Evolutionary conservation across 1,140 invertebrate species (phyloP).

Genomic region (Cardiocondyla obscurior): DNA sequence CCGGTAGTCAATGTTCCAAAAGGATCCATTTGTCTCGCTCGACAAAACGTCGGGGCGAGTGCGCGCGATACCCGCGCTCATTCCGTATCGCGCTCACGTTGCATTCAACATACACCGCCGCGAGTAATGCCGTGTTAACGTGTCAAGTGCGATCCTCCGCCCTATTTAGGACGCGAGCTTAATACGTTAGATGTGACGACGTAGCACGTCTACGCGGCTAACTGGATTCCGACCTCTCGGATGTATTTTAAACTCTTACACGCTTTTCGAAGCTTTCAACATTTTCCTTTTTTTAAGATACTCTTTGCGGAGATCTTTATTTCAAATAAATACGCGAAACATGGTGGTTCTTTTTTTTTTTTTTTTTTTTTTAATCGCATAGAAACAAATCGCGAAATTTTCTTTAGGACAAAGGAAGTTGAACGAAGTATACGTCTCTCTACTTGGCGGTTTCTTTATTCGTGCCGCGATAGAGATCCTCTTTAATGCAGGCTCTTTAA

Average conservation of each 20-base stretch:
- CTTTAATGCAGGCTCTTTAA: constrained; percentile 40
- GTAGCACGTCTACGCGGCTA: not conserved
- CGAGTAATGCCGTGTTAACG: constrained; percentile 1
- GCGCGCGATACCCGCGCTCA: constrained; percentile 5
- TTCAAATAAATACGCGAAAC: not conserved
- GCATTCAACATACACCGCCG: not conserved
- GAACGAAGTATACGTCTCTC: not conserved
- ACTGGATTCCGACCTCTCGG: not conserved
- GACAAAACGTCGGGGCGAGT: constrained; percentile 28
- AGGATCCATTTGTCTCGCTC: constrained; percentile 59
- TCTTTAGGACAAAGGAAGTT: not conserved
- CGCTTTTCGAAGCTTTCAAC: not conserved
- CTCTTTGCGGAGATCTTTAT: not conserved
- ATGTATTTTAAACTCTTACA: not conserved
- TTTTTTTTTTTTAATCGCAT: no score
- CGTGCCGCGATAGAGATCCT: not conserved
- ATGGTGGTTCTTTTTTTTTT: not conserved
- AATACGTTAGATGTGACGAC: not conserved
- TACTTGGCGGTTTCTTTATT: not conserved
- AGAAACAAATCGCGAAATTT: constrained; percentile 8
- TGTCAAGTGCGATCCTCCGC: not conserved
- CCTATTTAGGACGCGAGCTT: not conserved
- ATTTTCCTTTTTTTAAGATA: not conserved
- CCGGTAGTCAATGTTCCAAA: constrained; percentile 59
- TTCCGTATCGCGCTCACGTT: constrained; percentile 11